Conservation (phyloP, 2,888 invertebrate species). For the Tetragonisca angustula region DNA sequence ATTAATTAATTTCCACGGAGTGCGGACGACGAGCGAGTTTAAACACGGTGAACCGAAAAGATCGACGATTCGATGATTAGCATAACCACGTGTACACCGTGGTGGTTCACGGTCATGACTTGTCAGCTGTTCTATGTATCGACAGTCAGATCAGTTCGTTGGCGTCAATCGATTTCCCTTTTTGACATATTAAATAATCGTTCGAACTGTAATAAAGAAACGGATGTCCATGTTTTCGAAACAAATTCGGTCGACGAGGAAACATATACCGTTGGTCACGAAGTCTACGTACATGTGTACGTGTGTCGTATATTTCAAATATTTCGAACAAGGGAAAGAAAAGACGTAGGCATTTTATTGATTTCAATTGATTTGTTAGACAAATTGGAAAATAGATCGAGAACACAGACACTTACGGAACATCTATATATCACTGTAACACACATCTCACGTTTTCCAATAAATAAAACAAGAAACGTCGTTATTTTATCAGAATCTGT, state of each 20-base stretch:
- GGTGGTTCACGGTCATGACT: neutral
- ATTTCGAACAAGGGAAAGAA: no score
- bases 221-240: neutral
- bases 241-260: neutral
- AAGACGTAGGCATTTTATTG: no score
- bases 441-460: no score
- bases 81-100: slow-evolving; percentile 37
- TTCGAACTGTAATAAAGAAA: neutral
- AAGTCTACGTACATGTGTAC: no score
- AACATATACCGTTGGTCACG: no score
- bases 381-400: no score
- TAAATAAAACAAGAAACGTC: no score
- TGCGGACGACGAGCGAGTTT: slow-evolving; percentile 16
- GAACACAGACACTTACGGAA: no score
- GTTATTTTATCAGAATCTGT: no score
- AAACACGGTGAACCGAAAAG: slow-evolving; percentile 22
- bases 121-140: slow-evolving; percentile 2
- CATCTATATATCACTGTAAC: no score
- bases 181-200: slow-evolving; percentile 33
- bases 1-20: slow-evolving; percentile 63
- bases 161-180: neutral
- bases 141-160: slow-evolving; percentile 35
- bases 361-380: no score
- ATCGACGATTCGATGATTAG: slow-evolving; percentile 33
- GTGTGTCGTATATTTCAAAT: no score